These are phyloP conservation scores for Brenthis hecate DNA, from an alignment of 2,888 invertebrate genomes.

Conservation along the genomic window DNA sequence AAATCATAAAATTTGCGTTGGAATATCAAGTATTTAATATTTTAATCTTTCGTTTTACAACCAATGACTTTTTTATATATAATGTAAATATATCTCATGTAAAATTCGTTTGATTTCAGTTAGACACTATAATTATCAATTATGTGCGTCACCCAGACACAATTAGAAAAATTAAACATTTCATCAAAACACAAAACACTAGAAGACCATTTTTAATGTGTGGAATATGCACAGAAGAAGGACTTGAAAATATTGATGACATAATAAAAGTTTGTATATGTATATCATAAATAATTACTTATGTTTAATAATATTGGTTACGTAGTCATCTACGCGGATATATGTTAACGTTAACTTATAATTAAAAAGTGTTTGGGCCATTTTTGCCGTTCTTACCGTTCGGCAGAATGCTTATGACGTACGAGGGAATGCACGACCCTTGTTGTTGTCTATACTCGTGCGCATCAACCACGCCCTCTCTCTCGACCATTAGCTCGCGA, in stretches of 20 bases:
- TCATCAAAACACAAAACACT: conserved; percentile 42
- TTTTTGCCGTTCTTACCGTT: no score
- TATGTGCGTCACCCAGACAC: conserved; percentile 47
- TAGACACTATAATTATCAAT: conserved; percentile 53
- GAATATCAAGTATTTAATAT: conserved; percentile 49
- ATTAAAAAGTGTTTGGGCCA: no score
- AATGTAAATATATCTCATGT: not conserved
- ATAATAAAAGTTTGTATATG: conserved; percentile 50
- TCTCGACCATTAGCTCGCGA: no score
- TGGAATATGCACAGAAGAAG: conserved; percentile 58
- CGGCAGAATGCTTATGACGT: no score
- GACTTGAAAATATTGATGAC: conserved; percentile 55
- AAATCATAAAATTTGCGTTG: conserved; percentile 54
- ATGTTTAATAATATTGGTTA: not conserved
- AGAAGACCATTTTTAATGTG: conserved; percentile 50
- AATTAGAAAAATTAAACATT: conserved; percentile 44
- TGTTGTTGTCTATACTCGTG: no score
- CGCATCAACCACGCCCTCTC: no score
- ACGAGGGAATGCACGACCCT: no score
- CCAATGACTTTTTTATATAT: not conserved
- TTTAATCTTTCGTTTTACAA: not conserved
- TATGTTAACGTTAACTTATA: no score
- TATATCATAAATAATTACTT: not conserved
- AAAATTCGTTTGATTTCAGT: conserved; percentile 40
- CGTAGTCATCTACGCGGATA: no score